Conservation (phyloP, 2,888 invertebrate genomes). For the Euclidia mi region DNA sequence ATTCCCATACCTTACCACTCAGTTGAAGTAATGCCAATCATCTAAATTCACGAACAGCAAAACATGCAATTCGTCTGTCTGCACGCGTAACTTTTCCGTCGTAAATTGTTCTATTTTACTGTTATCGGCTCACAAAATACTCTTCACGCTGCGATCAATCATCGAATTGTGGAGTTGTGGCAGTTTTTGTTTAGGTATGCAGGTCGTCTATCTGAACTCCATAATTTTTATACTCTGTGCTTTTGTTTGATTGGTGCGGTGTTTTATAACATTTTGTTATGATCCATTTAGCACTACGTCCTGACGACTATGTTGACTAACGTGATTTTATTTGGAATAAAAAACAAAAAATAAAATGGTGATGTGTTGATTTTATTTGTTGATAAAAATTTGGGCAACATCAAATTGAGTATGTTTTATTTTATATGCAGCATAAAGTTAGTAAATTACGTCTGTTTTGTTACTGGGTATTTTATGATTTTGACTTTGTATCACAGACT, state of each 20-base stretch:
- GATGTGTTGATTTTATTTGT: constrained; percentile 50
- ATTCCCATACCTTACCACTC: constrained; percentile 18
- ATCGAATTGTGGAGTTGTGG: constrained; percentile 44
- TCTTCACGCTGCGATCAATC: constrained; percentile 52
- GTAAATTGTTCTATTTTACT: constrained; percentile 65
- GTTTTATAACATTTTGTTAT: constrained; percentile 17
- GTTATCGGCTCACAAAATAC: constrained; percentile 59
- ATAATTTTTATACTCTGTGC: constrained; percentile 22
- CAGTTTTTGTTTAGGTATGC: constrained; percentile 50
- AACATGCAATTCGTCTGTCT: constrained; percentile 56
- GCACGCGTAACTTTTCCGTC: constrained; percentile 48
- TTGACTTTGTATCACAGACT: no score
- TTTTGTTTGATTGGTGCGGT: constrained; percentile 23
- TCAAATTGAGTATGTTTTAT: no score
- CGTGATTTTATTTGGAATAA: no score
- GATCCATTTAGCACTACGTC: constrained; percentile 2
- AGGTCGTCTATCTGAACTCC: constrained; percentile 17
- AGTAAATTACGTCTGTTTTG: no score
- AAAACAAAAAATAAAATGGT: no score
- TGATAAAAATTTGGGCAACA: no score
- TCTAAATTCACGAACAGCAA: constrained; percentile 52
- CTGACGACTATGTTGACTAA: no score
- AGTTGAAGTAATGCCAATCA: constrained; percentile 54
- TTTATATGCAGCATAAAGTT: no score
- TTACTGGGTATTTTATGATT: no score